Percentiles rank a stretch among this genome's conserved stretches.
Conservation (phyloP, 1,140 invertebrate genomes). For the Armadillidium nasatum region DNA sequence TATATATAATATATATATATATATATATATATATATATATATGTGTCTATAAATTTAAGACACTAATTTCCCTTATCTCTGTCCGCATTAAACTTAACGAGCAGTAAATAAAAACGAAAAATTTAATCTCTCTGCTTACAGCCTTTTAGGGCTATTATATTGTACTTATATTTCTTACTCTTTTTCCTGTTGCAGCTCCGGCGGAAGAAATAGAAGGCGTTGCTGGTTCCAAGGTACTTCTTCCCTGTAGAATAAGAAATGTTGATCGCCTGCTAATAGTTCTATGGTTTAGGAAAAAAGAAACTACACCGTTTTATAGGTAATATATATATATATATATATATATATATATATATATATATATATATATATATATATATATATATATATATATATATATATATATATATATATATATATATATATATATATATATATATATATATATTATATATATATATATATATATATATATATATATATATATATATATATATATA, state of each 20-base stretch:
- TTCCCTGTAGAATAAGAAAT: background rate
- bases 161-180: background rate
- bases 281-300: background rate
- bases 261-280: background rate
- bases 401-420: background rate
- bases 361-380: conserved; percentile 11
- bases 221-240: background rate
- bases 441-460: background rate
- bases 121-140: no score
- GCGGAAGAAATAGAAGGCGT: background rate
- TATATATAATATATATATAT: no score
- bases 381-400: background rate
- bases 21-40: no score
- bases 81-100: no score
- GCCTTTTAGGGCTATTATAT: no score
- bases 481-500: background rate
- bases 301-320: background rate
- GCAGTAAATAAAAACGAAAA: no score
- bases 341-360: background rate
- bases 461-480: background rate
- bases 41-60: no score
- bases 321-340: conserved; percentile 5
- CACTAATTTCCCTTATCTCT: no score
- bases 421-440: background rate
- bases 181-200: background rate